Conservation (phyloP, 1,140 invertebrate genomes). For the Leptopilina clavipes region DNA sequence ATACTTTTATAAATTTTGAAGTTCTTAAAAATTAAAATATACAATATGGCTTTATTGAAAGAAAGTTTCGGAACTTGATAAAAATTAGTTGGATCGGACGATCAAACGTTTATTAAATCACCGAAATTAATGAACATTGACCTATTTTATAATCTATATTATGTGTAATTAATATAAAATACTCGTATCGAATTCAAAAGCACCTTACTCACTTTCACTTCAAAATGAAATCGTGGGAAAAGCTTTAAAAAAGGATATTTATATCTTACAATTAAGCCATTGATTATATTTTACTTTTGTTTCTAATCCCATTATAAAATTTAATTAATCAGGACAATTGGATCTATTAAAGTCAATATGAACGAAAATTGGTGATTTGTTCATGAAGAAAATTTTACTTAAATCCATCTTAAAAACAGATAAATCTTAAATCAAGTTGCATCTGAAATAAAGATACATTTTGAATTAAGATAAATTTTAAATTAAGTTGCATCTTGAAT, state of each 20-base stretch:
- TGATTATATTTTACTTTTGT: neutral
- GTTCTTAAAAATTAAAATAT: neutral
- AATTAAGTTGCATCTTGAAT: no score
- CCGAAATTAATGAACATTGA: neutral
- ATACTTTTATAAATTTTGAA: neutral
- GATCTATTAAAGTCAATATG: no score
- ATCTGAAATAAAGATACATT: no score
- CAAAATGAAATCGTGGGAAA: constrained; percentile 13
- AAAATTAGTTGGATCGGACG: neutral
- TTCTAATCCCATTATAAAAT: neutral
- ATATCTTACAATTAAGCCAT: neutral
- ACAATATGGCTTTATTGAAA: neutral
- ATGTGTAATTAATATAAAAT: constrained; percentile 19
- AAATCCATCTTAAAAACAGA: no score
- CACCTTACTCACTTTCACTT: neutral
- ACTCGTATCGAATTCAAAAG: constrained; percentile 10
- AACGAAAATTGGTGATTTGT: no score
- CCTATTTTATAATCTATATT: constrained; percentile 10
- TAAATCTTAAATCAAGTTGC: no score
- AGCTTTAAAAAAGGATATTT: neutral
- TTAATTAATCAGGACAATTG: no score
- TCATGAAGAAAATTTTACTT: no score
- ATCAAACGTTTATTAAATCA: neutral
- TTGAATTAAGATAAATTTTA: no score
- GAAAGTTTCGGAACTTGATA: neutral